phyloP scores from a whole-genome alignment of 2,888 invertebrate genomes.

The Stenoptilia bipunctidactyla region DNA sequence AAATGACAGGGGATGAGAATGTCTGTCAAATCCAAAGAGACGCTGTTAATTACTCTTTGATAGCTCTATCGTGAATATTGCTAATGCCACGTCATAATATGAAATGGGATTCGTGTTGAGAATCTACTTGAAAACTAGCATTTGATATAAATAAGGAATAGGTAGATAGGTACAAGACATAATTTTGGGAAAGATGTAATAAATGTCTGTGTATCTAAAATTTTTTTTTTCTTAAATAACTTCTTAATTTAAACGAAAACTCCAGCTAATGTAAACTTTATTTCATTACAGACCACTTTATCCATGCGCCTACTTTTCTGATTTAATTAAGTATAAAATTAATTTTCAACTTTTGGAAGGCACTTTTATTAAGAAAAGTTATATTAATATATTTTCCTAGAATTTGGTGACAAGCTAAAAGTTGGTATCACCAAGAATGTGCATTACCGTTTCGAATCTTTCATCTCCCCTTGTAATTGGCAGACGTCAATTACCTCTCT shows the following conservation, averaged over 20 bases:
- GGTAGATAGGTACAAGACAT: too few relatives aligned
- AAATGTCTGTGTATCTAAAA: too few relatives aligned
- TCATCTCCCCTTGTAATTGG: slow-evolving; percentile 46
- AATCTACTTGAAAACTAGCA: too few relatives aligned
- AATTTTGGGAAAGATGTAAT: too few relatives aligned
- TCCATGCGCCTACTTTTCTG: slow-evolving; percentile 25
- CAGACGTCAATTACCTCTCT: slow-evolving; percentile 59
- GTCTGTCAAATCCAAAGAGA: neutral
- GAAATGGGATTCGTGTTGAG: too few relatives aligned
- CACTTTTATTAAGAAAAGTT: slow-evolving; percentile 34
- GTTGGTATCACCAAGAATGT: slow-evolving; percentile 35
- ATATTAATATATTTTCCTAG: slow-evolving; percentile 17
- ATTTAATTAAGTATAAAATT: slow-evolving; percentile 37
- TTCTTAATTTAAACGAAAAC: too few relatives aligned
- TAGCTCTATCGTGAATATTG: slow-evolving; percentile 7
- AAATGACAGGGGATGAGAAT: neutral
- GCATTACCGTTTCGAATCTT: slow-evolving; percentile 33
- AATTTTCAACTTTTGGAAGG: slow-evolving; percentile 26
- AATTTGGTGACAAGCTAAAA: slow-evolving; percentile 25
- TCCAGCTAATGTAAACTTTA: too few relatives aligned
- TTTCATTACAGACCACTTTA: slow-evolving; percentile 15
- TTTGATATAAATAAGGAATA: too few relatives aligned
- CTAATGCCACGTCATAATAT: slow-evolving; percentile 9
- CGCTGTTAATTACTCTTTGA: slow-evolving; percentile 4
- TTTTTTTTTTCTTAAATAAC: too few relatives aligned